Conservation (phyloP, 2,113 vertebrate genomes). For the Oceanites oceanicus region DNA sequence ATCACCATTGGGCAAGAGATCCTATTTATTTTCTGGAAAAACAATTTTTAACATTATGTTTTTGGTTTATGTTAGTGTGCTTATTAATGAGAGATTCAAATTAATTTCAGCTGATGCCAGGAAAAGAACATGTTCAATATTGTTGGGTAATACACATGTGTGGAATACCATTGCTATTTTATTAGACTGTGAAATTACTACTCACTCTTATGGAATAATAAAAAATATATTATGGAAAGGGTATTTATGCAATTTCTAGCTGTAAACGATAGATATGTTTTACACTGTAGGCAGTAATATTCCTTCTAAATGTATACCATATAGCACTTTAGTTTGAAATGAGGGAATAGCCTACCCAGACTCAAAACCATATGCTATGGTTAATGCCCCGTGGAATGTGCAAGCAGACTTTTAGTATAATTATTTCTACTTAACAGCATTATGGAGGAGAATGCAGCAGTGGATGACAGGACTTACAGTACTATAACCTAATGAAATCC, state of each 20-base stretch:
- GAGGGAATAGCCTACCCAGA: constrained; percentile 6
- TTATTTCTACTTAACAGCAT: constrained; percentile 52
- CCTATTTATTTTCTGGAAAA: constrained; percentile 27
- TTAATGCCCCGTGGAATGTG: constrained; percentile 41
- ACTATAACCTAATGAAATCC: constrained; percentile 14
- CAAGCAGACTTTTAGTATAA: constrained; percentile 31
- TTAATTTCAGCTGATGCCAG: constrained; percentile 53
- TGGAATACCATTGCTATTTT: constrained; percentile 53
- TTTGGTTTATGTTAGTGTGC: constrained; percentile 27
- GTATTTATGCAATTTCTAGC: constrained; percentile 52
- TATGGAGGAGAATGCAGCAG: constrained; percentile 12
- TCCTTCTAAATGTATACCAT: constrained; percentile 70
- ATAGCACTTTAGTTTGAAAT: constrained; percentile 34
- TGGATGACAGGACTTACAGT: background rate
- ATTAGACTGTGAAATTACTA: constrained; percentile 73
- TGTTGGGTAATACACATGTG: constrained; percentile 17
- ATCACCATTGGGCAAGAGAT: background rate
- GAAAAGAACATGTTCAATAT: constrained; percentile 28
- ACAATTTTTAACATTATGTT: constrained; percentile 19
- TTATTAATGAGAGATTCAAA: constrained; percentile 62
- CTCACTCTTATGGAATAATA: constrained; percentile 60
- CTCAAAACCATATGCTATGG: constrained; percentile 65
- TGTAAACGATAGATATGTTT: constrained; percentile 57
- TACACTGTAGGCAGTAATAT: constrained; percentile 57
- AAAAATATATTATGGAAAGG: constrained; percentile 56